phyloP scores from a whole-genome alignment of 2,797 vertebrate species.

The Ispidina lecontei region DNA sequence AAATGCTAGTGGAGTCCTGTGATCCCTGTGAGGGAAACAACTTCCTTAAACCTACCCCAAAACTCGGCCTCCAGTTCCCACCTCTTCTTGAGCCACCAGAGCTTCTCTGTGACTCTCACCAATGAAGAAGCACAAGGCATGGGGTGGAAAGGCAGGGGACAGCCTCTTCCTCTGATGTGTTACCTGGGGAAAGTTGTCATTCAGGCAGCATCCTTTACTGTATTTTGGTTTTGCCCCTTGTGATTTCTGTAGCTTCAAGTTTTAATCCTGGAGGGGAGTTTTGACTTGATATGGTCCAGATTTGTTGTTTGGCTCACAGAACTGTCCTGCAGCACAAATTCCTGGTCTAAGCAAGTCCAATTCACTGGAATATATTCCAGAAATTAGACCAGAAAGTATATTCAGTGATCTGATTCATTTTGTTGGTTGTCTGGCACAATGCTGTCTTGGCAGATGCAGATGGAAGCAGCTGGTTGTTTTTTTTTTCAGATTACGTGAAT shows the following conservation, averaged over 20 bases:
- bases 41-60: neutral
- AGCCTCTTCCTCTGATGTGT: neutral
- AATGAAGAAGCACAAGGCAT: fast-evolving
- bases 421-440: neutral
- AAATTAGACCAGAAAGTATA: neutral
- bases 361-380: neutral
- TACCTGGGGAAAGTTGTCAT: neutral
- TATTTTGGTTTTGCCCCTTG: neutral
- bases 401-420: neutral
- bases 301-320: neutral
- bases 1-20: neutral
- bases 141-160: fast-evolving
- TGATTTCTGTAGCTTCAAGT: neutral
- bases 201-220: neutral
- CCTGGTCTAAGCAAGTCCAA: neutral
- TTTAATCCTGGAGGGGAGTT: neutral
- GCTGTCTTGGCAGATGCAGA: neutral
- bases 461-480: neutral
- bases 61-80: neutral
- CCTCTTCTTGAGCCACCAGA: neutral
- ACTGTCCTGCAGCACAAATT: neutral
- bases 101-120: fast-evolving
- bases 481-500: neutral
- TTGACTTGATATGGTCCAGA: neutral
- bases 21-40: neutral